Evolutionary conservation across 1,140 invertebrate genomes (phyloP).

Genomic region (Agrilus planipennis): DNA sequence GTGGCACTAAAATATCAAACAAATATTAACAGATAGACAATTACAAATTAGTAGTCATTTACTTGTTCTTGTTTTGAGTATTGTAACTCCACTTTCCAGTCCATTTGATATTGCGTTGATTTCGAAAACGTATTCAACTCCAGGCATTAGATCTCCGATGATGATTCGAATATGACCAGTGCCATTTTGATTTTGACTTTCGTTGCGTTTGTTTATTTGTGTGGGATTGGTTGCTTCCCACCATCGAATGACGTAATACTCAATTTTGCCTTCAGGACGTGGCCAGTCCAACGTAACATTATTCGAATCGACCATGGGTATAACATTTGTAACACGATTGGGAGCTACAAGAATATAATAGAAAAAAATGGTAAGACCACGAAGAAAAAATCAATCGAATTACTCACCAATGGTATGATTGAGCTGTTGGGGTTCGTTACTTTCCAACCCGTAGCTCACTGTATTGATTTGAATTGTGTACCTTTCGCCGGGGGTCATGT

Average conservation of each 20-base stretch:
- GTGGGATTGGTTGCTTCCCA: slow-evolving; percentile 44
- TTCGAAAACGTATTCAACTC: slow-evolving; percentile 64
- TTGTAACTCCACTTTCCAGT: slow-evolving; percentile 56
- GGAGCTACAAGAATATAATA: slow-evolving; percentile 56
- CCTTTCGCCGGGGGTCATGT: slow-evolving; percentile 77
- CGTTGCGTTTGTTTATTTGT: slow-evolving; percentile 31
- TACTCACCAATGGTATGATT: slow-evolving; percentile 74
- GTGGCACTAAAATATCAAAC: slow-evolving; percentile 51
- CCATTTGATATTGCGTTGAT: slow-evolving; percentile 66
- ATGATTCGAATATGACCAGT: slow-evolving; percentile 43
- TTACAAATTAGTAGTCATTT: too few species aligned
- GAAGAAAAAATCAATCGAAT: too few species aligned
- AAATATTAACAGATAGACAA: neutral
- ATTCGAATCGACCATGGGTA: slow-evolving; percentile 66
- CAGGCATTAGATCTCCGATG: slow-evolving; percentile 65
- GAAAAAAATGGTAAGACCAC: too few species aligned
- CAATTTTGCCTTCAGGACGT: slow-evolving; percentile 70
- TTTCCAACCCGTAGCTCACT: slow-evolving; percentile 71
- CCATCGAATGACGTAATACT: slow-evolving; percentile 68
- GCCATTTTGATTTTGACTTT: slow-evolving; percentile 30
- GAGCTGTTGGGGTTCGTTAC: slow-evolving; percentile 61
- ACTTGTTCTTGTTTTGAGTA: slow-evolving; percentile 63
- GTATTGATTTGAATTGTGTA: slow-evolving; percentile 82
- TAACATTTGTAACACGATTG: slow-evolving; percentile 72
- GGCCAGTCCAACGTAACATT: slow-evolving; percentile 85